Evolutionary conservation across 1,140 invertebrate species (phyloP), one percentile per base, ranked within the genome.

Genomic region (Aphelenchoides fujianensis): DNA sequence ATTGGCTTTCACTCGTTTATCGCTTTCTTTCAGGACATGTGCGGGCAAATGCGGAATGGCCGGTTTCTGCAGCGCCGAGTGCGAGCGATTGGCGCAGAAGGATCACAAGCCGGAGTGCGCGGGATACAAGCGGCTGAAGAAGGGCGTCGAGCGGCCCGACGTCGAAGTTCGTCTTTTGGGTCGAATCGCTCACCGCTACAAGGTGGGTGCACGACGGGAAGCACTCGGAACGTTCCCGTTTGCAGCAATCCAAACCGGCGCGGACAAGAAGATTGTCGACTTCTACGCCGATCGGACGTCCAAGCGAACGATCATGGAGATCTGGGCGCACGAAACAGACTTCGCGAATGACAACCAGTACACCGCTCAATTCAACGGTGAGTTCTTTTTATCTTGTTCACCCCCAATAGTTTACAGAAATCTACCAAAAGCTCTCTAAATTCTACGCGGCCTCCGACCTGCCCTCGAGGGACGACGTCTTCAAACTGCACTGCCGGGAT

Each of bases 401-500:
- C 41, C 35, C 0, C 16, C 34, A n/a, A 30, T 9, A 2, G 34
- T 27, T 74, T 81, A 61, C 35, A 82, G 80, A 71, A 31, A 84
- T 84, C 30, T 83, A 83, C 48, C 71, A 72, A 2, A 54, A 71
- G 3, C 55, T 83, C 0, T 55, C 53, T 16, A 48, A 68, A 31
- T 83, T 80, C 62, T 85, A 84, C 30, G 81, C 79, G 27, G 32
- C 64, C 28, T 76, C 78, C 41, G 62, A 77, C 66, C 31, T 83
- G 41, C 41, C 77, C n/a, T 37, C 76, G 2, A 75, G 77, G 53
- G 77, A 83, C 37, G 55, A 32, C 1, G 70, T 84, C 0, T 83
- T 84, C 54, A 70, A 83, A 66, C 69, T 83, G 35, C 82, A 83
- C 70, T 83, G 83, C 64, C 78, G 82, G 55, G 77, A 83, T 64